Evolutionary conservation across 2,797 vertebrate species (phyloP).

Genomic region (Craterocephalus amniculus): DNA sequence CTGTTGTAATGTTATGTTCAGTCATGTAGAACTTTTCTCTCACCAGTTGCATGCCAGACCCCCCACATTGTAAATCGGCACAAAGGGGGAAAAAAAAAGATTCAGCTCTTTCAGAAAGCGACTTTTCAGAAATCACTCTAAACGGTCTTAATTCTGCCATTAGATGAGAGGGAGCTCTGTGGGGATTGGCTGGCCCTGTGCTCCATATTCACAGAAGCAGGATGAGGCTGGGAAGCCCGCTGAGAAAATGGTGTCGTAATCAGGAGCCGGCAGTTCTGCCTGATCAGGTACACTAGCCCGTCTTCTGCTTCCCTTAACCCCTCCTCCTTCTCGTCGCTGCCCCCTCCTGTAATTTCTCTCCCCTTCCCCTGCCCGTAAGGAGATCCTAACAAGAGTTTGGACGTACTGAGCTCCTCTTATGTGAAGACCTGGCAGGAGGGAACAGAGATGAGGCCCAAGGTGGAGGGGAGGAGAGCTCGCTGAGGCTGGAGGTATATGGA

Average conservation of each 20-base stretch:
- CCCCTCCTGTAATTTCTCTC: constrained; percentile 64
- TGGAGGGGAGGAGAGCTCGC: constrained; percentile 53
- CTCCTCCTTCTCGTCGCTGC: constrained; percentile 64
- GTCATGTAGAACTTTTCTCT: constrained; percentile 82
- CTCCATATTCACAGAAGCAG: constrained; percentile 98
- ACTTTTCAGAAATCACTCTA: constrained; percentile 94
- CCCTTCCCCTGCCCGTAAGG: constrained; percentile 83
- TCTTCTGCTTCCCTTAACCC: constrained; percentile 76
- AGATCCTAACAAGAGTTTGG: constrained; percentile 92
- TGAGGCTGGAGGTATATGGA: constrained; percentile 69
- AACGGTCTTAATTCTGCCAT: constrained; percentile 99
- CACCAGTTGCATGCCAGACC: constrained; percentile 79
- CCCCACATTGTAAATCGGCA: constrained; percentile 81
- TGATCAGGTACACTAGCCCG: constrained; percentile 92
- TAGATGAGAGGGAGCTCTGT: constrained; percentile 88
- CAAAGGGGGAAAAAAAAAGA: constrained; percentile 76
- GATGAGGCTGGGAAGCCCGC: constrained; percentile 94
- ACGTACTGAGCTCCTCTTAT: constrained; percentile 79
- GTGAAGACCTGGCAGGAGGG: constrained; percentile 79
- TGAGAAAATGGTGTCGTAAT: constrained; percentile 99
- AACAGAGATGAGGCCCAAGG: constrained; percentile 74
- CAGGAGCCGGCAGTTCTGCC: constrained; percentile 95
- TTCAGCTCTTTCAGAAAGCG: constrained; percentile 78
- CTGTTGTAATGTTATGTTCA: constrained; percentile 83
- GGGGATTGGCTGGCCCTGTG: constrained; percentile 92